Percentiles rank a stretch among this genome's conserved stretches.
Evolutionary conservation across 2,888 invertebrate species (phyloP).

Genomic region (Ceramica pisi): DNA sequence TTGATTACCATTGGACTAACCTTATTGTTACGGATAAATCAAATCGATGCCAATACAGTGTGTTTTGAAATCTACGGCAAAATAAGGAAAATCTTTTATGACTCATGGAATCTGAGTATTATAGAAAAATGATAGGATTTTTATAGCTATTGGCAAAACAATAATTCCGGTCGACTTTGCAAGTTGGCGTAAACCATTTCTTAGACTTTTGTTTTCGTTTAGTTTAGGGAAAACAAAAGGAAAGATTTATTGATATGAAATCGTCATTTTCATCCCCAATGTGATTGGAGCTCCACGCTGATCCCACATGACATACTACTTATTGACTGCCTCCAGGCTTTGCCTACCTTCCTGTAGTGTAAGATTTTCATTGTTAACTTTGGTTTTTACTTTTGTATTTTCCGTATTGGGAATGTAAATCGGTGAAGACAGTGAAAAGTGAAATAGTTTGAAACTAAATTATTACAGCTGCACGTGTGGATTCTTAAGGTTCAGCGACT

Average conservation of each 20-base stretch:
- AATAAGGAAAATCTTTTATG: slow-evolving; percentile 6
- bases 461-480: too few species aligned
- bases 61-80: not conserved
- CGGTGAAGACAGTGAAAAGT: too few species aligned
- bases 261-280: too few species aligned
- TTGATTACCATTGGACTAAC: not conserved
- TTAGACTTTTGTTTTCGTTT: not conserved
- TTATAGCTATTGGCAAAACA: not conserved
- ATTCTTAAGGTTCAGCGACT: too few species aligned
- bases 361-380: too few species aligned
- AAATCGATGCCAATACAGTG: not conserved
- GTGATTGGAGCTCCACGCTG: slow-evolving; percentile 14
- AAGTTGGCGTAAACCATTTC: not conserved
- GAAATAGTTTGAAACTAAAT: too few species aligned
- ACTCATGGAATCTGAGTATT: not conserved
- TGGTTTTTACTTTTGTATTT: too few species aligned
- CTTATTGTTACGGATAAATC: not conserved
- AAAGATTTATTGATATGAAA: slow-evolving; percentile 35
- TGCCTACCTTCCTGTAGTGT: not conserved
- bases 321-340: slow-evolving; percentile 28
- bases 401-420: too few species aligned
- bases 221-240: slow-evolving; percentile 15
- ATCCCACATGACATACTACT: slow-evolving; percentile 31
- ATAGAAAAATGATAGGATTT: slow-evolving; percentile 14
- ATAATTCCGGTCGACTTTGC: not conserved